Base-by-base conservation (phyloP, 2,888 invertebrate genomes). In the Platycheirus albimanus region DNA sequence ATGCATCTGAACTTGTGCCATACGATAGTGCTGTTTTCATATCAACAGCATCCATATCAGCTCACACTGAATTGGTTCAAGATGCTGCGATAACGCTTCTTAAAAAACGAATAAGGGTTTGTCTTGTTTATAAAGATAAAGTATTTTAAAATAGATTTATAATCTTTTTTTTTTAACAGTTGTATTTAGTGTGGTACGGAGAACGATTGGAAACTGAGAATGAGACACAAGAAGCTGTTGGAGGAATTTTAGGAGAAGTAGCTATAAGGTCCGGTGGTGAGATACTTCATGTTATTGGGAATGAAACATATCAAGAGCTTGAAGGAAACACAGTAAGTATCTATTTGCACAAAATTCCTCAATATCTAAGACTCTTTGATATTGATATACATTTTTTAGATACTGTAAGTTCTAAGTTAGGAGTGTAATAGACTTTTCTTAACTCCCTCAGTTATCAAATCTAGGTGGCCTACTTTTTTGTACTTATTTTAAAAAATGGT, bases 21-120 rank as follows among this genome's bases (percentile, higher is more conserved):
- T 93, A 93, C 84, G 93, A 94, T 87, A 93, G 93, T 80, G 94
- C 93, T 0, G 91, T 94, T 8, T 92, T 95, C 86, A 89, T 94
- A 47, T 92, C 94, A 75, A 93, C 93, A 0, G 93, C 93, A 72
- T 90, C 91, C 36, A 92, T 92, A 17, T 91, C 93, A 33, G 92
- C 91, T 1, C 94, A 94, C 85, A 91, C 91, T 8, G 90, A 91
- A 85, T 87, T 92, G 45, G 91, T 91, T 17, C 90, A 91, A 75
- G 89, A 91, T 85, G 91, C 92, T 15, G 89, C 91, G 13, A 91
- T 91, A 79, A 90, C 90, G 74, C 71, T 92, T 72, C 86, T 90
- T 2, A 89, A 90, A 79, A 92, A 92, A 86, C 88, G 92, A 85
- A 91, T 92, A 84, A 89, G 90, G 86, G 92, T 92, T 81, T 86